Base-by-base conservation (phyloP, 1,140 invertebrate species). In the Sycophaga agraensis region DNA sequence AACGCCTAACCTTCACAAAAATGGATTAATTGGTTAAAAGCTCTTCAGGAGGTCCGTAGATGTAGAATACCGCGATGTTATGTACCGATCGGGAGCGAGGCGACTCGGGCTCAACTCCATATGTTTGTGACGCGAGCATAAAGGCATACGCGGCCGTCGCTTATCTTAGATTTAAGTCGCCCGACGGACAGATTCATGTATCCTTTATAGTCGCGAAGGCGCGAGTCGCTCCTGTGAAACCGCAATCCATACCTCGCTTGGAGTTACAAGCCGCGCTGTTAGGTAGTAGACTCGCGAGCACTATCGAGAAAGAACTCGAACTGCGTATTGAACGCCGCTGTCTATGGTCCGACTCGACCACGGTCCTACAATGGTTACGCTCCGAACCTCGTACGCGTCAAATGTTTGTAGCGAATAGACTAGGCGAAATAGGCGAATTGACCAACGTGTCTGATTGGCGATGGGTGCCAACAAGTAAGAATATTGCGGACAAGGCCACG, bases 401-500 rank as follows among this genome's bases (percentile, higher is more conserved):
- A 48, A 59, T 37, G 1, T 67, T 60, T 40, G 74, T 75, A 0
- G 68, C 67, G 2, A 80, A 80, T 69, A 40, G 51, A 14, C 24
- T 55, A 28, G 37, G 19, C 1, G 35, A 55, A 55, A 55, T 55
- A 14, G 19, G 3, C 2, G 17, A 40, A 14, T 4, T 8, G 34
- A 16, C 37, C 24, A 40, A 11, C 1, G 39, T 21, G 2, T 75
- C 50, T 12, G 59, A 76, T 17, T 84, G 81, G 83, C 16, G 40
- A 24, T 75, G 83, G 65, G 72, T 83, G 0, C 40, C 55, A 9
- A 69, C 76, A 2, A 35, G 46, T 17, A 49, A 77, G 1, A 83
- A 84, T 68, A 9, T 22, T 2, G 43, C 17, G 4, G 56, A 46
- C 14, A 12, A 8, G 11, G 43, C 43, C 3, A 46, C 43, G 9